phyloP scores from a whole-genome alignment of 2,113 vertebrate species.

The Meleagris gallopavo region DNA sequence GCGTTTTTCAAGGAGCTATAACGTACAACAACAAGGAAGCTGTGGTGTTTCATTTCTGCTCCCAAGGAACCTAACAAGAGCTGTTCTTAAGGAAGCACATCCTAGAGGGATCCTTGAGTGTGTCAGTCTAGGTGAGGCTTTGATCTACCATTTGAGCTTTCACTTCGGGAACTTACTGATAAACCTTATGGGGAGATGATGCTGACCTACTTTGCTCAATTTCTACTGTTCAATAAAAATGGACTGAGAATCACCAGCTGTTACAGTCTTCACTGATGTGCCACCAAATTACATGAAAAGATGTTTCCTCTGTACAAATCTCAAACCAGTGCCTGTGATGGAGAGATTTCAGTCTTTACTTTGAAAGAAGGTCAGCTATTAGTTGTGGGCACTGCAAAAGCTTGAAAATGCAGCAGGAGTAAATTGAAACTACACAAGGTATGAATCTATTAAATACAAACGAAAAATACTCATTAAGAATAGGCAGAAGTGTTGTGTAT shows the following conservation, averaged over 20 bases:
- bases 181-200: background rate
- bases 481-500: background rate
- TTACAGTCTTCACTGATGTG: background rate
- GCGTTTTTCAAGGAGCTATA: conserved; percentile 17
- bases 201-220: conserved; percentile 37
- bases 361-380: too few relatives aligned
- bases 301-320: background rate
- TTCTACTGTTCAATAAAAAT: background rate
- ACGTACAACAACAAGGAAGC: conserved; percentile 13
- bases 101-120: background rate
- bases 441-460: background rate
- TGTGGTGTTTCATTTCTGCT: conserved; percentile 6
- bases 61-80: conserved; percentile 9
- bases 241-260: background rate
- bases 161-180: background rate
- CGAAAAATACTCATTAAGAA: background rate
- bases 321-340: background rate
- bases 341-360: background rate
- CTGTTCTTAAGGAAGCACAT: background rate
- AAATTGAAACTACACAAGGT: background rate
- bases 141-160: background rate
- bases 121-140: conserved; percentile 26
- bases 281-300: background rate
- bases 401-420: background rate
- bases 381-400: background rate